phyloP scores from a whole-genome alignment of 2,113 vertebrate species.

The Ptilonorhynchus violaceus region DNA sequence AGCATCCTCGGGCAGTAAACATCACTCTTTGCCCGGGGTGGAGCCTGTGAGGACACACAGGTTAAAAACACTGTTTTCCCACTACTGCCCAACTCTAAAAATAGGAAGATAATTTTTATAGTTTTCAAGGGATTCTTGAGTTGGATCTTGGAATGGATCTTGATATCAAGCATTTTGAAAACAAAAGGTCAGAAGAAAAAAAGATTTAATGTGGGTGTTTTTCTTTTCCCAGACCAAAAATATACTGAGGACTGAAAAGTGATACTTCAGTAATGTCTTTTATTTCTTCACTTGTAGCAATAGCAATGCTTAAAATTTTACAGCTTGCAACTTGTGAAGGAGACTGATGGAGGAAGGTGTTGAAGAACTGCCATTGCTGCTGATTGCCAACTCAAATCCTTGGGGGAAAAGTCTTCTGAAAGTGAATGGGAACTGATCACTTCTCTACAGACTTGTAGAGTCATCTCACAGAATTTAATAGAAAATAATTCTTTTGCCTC shows the following conservation, averaged over 20 bases:
- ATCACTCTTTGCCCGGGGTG: neutral
- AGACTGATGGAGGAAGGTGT: neutral
- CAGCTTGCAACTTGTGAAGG: neutral
- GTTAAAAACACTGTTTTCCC: neutral
- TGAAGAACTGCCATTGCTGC: neutral
- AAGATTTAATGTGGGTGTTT: fast-evolving
- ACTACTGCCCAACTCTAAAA: neutral
- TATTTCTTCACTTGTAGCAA: neutral
- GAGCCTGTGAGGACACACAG: neutral
- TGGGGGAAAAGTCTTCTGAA: neutral
- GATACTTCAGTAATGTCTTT: neutral
- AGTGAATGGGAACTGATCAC: neutral
- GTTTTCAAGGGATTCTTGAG: neutral
- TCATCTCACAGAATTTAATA: neutral
- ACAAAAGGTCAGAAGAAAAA: neutral
- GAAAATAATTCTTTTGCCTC: neutral
- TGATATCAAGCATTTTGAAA: neutral
- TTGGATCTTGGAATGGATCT: neutral
- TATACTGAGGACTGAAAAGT: neutral
- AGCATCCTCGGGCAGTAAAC: fast-evolving
- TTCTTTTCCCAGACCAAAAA: neutral
- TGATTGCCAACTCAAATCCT: neutral
- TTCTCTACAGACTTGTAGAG: neutral
- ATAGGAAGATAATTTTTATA: neutral
- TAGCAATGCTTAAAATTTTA: neutral